Evolutionary conservation across 2,113 vertebrate species (phyloP), one percentile per base, ranked within the genome.

Genomic region (Catharus minimus): DNA sequence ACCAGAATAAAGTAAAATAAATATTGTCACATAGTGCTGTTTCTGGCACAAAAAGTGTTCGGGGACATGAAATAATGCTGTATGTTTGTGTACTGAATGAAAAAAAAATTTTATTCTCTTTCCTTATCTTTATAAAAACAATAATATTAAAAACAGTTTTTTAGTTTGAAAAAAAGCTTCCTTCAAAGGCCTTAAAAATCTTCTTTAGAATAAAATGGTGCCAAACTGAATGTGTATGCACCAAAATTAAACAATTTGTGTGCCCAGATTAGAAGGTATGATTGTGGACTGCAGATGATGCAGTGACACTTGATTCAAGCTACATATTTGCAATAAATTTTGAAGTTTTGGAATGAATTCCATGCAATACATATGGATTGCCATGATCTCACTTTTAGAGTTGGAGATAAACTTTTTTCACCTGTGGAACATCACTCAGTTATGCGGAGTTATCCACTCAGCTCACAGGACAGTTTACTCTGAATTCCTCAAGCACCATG

Each of bases 401-500:
- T 26, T 77, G 17, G 36, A 64, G 10, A 39, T 23, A 73, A 77
- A 11, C 2, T 43, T 46, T 3, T 4, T 56, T 69, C 12, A 9
- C 4, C 74, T 81, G 27, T 61, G 18, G 10, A 69, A n/a, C 13
- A 33, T 12, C 15, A 19, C 9, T 12, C 21, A 61, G 15, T 49
- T 69, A 36, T 2, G 7, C 20, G 64, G 28, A 58, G 44, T 18
- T 46, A 21, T 22, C 4, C 28, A 9, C 9, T 33, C 27, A 69
- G 6, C 23, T 12, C 13, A 30, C 9, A 82, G 32, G 14, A 58
- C 15, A 46, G 24, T 46, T 67, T 67, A 3, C 14, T 38, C 12
- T 38, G 36, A 72, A 19, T 4, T 32, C 32, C 12, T 67, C 15
- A 27, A 44, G 9, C 0, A 0, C 3, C 15, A 8, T 6, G 7